These are phyloP conservation scores for Philonicus albiceps DNA, from an alignment of 2,888 invertebrate species.

Conservation along the genomic window DNA sequence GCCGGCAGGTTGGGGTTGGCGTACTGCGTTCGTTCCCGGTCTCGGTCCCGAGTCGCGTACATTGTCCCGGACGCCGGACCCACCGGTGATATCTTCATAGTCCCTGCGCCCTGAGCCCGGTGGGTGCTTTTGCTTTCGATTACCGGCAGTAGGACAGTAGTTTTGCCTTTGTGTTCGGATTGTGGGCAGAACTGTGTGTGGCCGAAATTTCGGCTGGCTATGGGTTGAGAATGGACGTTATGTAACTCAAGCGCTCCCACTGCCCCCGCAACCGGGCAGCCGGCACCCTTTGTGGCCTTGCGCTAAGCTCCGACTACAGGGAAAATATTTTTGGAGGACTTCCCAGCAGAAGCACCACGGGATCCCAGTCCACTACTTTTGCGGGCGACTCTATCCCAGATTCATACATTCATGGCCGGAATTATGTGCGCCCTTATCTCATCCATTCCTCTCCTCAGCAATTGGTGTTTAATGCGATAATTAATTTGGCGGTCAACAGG, in stretches of 20 bases:
- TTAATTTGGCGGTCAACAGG: slow-evolving; percentile 40
- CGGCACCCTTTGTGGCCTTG: not conserved
- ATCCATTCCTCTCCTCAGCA: slow-evolving; percentile 36
- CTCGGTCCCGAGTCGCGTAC: not conserved
- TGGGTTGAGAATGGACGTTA: not conserved
- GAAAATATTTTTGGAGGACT: slow-evolving; percentile 34
- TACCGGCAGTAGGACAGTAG: slow-evolving; percentile 32
- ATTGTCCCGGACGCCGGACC: slow-evolving; percentile 10
- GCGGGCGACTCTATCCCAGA: not conserved
- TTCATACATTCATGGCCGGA: slow-evolving; percentile 21
- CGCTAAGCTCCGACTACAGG: slow-evolving; percentile 23
- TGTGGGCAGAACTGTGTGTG: slow-evolving; percentile 11
- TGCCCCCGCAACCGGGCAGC: not conserved
- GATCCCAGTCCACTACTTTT: not conserved
- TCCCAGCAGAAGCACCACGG: not conserved
- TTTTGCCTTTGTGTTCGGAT: slow-evolving; percentile 30
- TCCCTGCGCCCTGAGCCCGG: not conserved
- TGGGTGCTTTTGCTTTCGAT: slow-evolving; percentile 24
- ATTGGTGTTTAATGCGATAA: slow-evolving; percentile 43
- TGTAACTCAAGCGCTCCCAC: not conserved
- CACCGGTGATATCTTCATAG: slow-evolving; percentile 38
- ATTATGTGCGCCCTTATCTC: slow-evolving; percentile 36
- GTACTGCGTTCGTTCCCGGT: not conserved
- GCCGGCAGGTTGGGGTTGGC: slow-evolving; percentile 27
- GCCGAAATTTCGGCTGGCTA: not conserved